Base-by-base conservation (phyloP, 1,140 invertebrate species). In the Bombus consobrinus region DNA sequence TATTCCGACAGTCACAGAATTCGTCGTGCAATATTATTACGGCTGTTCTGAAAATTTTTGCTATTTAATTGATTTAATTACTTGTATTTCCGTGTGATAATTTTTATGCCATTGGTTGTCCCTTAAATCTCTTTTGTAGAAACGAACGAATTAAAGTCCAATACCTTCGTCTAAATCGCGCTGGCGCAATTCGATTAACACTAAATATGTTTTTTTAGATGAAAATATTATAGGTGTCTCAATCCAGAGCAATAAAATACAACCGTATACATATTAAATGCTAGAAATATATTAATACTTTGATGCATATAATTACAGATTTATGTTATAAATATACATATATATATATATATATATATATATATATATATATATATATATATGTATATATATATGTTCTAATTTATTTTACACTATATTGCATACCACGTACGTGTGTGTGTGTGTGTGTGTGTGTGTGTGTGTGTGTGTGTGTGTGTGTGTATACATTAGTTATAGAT, bases 121-220 rank as follows among this genome's bases (percentile, higher is more conserved):
- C 25, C 2, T 47, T 39, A 15, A 25, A 25, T n/a, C 18, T 68
- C 41, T 57, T 76, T 77, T 25, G 22, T 9, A 9, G 4, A 39
- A 82, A 53, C 3, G 64, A 59, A 84, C 22, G 22, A 78, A 79
- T 69, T 43, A 39, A 68, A 68, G 8, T 47, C 28, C 18, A 28
- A 13, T 77, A 15, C 62, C 62, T 59, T 68, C 25, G 25, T 64
- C n/a, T 3, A 39, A 84, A 79, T 71, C 18, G 83, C 83, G 83
- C 66, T 62, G 37, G 66, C 83, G 75, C 83, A 79, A 78, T 71
- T 84, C 73, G 25, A 13, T 22, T 41, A 47, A 53, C 34, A 28
- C 6, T 41, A 43, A 84, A 59, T 37, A 66, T 77, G 6, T 62
- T n/a, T 37, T 64, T 57, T 12, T 37, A 59, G 37, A 72, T n/a